Base-by-base conservation (phyloP, 2,888 invertebrate genomes). In the Drosophila borborema region DNA sequence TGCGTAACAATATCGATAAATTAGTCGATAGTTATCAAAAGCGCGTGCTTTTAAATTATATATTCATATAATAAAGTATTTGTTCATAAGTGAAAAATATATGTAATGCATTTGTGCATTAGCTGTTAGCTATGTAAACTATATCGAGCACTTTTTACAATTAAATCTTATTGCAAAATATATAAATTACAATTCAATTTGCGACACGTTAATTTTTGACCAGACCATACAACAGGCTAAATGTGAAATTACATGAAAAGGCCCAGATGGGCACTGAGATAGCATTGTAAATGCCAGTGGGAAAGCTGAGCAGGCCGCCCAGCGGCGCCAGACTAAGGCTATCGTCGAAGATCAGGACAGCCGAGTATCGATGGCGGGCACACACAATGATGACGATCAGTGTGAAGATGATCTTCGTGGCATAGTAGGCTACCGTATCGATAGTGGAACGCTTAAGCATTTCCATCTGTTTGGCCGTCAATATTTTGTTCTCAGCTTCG, bases 181-280 rank as follows among this genome's bases (percentile, higher is more conserved):
- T 53, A 65, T 20, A 59, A 41, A 36, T 54, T 64, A 63, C 49
- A 60, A 28, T 28, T 54, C 10, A 9, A 20, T 45, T 23, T 18
- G 9, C 54, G 28, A 76, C 81, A 69, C 48, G 55, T 53, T 65
- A 82, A 16, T 80, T 74, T 45, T 89, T 91, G 1, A 90, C 64
- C 20, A 90, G 36, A 16, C 82, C 73, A 12, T 90, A 85, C 16
- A 92, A 62, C 49, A 90, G 76, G 66, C 92, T 90, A 66, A 93
- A 92, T 5, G 93, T 92, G 48, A 93, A 91, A 80, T 94, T 93
- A 83, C 94, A 94, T 14, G 94, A 93, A 66, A 94, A 91, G 1
- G 94, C 92, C 94, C 94, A 94, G 70, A 94, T 93, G 61, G 94
- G 94, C 63, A 94, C 93, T 0, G 94, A 94, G 48, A 94, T 92